Evolutionary conservation across 2,888 invertebrate genomes (phyloP), one percentile per base, ranked within the genome.

Genomic region (Yponomeuta cagnagella): DNA sequence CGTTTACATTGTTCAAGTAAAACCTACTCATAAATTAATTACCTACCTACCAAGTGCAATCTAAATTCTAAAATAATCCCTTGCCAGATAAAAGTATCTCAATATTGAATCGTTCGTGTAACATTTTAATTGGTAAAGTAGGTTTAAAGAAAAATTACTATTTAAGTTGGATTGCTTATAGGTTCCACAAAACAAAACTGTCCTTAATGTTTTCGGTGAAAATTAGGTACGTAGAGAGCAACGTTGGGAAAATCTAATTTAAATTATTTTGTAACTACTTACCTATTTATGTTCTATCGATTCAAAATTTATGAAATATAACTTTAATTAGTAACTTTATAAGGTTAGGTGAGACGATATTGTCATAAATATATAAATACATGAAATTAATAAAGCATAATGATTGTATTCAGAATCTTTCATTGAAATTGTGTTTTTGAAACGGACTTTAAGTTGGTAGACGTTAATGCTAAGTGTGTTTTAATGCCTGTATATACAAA

Each of bases 341-440:
- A 93, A 90, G 90, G 87, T 91, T 93, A 93, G 93, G 88, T 88
- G 93, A 93, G 93, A 93, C 91, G 92, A 89, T 93, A 93, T 93
- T 93, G 92, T 93, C 93, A 92, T 93, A 92, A 92, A 93, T 93
- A 93, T 92, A 93, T 92, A 92, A 92, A 92, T 92, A 93, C 92
- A 91, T 92, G 90, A 92, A 92, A 92, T 92, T 92, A 93, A 93
- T 93, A 93, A 93, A 93, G 92, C 92, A 93, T 91, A 91, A 91
- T 92, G 90, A 93, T 93, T 93, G 92, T 92, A 93, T 78, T 78
- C 74, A 78, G 82, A 82, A 15, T 70, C 89, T 92, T 90, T 68
- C 23, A 48, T 48, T 68, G 10, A 23, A 31, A 52, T 30, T 31
- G 48, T 68, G 6, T 30, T 12, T 65, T 10, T 43, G 43, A 43